Evolutionary conservation across 2,888 invertebrate species (phyloP).

Genomic region (Latrodectus elegans): DNA sequence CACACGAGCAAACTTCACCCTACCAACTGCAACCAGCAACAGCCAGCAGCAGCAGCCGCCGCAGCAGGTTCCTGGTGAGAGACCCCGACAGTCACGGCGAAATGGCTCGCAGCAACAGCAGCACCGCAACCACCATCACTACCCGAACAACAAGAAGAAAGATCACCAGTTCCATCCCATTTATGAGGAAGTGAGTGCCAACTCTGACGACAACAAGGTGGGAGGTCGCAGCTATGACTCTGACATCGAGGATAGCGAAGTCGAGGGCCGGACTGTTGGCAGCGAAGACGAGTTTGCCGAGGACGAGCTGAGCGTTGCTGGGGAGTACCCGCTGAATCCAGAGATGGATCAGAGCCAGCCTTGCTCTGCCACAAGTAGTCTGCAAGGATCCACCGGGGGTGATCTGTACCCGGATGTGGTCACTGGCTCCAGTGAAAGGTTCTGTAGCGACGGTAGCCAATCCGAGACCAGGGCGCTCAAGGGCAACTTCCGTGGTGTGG

Average conservation of each 20-base stretch:
- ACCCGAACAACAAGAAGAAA: slow-evolving; percentile 58
- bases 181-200: slow-evolving; percentile 71
- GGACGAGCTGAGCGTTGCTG: slow-evolving; percentile 71
- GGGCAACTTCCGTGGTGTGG: slow-evolving; percentile 48
- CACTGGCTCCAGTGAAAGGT: slow-evolving; percentile 58
- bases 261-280: slow-evolving; percentile 68
- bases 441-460: slow-evolving; percentile 53
- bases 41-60: background rate
- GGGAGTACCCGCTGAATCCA: slow-evolving; percentile 65
- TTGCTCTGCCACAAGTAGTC: slow-evolving; percentile 65
- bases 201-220: slow-evolving; percentile 68
- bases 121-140: slow-evolving; percentile 31
- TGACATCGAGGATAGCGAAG: slow-evolving; percentile 71
- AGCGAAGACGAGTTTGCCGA: slow-evolving; percentile 72
- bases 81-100: slow-evolving; percentile 21
- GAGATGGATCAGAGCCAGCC: slow-evolving; percentile 51
- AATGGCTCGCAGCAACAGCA: background rate
- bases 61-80: background rate
- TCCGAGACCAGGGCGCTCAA: slow-evolving; percentile 40
- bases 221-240: slow-evolving; percentile 69
- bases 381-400: slow-evolving; percentile 64
- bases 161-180: slow-evolving; percentile 70
- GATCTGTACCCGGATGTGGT: slow-evolving; percentile 64
- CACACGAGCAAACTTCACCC: slow-evolving; percentile 70
- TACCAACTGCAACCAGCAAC: slow-evolving; percentile 1